Base-by-base conservation (phyloP, 2,797 vertebrate species). In the Nannoperca australis region DNA sequence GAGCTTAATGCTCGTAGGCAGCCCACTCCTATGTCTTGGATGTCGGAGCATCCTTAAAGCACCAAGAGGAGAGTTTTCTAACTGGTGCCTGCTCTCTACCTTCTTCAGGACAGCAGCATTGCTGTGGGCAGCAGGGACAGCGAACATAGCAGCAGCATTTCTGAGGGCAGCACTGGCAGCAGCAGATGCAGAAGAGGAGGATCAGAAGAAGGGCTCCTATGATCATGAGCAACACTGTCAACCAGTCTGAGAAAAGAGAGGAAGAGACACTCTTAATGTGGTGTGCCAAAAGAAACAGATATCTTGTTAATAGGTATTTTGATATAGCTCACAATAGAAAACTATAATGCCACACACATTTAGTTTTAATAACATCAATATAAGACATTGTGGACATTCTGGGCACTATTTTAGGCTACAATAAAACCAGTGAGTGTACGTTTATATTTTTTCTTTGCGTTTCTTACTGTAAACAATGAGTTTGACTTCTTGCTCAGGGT, bases 91-190 rank as follows among this genome's bases (percentile, higher is more conserved):
- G n/a, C 10, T 70, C 11, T 58, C 7, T 85, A 94, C 93, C 78
- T 92, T 91, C 90, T 50, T 94, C 93, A 0, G 98, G 98, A 78
- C 98, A 99, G 95, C 98, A 99, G 93, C 98, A 99, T 30, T 83
- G 91, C 40, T 93, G 83, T 0, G 98, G 98, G 84, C 98, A 99
- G 94, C 98, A 99, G 50, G 96, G 96, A 65, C 98, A 99, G 17
- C 96, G 98, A 24, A 99, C 15, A 1, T 99, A 96, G 91, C 98
- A 99, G 92, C 98, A 99, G 92, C 98, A 99, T 10, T 73, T 91
- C 75, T 99, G 98, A 1, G 98, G 98, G 64, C 98, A 99, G 81
- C 98, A 99, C 93, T 99, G 98, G 83, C 98, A 99, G 95, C 98
- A 99, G 95, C 98, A 99, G 51, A 99, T 67, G 7, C 95, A 91